Percentiles rank a stretch among this genome's conserved stretches.
Conservation (phyloP, 1,140 invertebrate genomes). For the Neelides sp. region DNA sequence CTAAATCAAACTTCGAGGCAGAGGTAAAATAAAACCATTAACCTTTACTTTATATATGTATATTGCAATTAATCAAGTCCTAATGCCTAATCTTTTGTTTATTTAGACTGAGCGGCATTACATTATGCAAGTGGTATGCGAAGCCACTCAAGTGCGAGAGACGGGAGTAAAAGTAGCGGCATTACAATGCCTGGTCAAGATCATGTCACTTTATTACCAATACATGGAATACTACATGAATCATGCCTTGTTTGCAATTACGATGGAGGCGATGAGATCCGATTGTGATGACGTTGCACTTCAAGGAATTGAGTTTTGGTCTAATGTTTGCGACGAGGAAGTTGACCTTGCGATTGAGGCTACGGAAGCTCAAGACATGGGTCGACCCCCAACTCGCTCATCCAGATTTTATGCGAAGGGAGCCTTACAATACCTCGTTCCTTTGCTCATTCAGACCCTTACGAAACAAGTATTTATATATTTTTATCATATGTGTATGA, state of each 20-base stretch:
- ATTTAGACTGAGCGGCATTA: constrained; percentile 80
- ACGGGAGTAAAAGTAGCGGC: constrained; percentile 86
- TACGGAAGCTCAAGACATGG: constrained; percentile 81
- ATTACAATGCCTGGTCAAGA: constrained; percentile 96
- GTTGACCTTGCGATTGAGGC: constrained; percentile 91
- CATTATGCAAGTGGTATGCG: constrained; percentile 99
- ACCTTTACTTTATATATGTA: too few relatives aligned
- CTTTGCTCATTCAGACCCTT: constrained; percentile 82
- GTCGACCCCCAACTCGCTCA: constrained; percentile 73
- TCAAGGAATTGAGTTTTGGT: constrained; percentile 99
- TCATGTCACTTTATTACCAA: constrained; percentile 96
- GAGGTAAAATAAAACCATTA: too few relatives aligned
- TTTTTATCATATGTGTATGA: background rate
- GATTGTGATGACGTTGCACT: constrained; percentile 89
- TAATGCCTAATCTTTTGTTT: too few relatives aligned
- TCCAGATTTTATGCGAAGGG: constrained; percentile 91
- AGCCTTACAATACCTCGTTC: constrained; percentile 86
- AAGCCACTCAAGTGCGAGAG: constrained; percentile 71
- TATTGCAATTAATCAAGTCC: too few relatives aligned
- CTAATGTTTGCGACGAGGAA: constrained; percentile 98
- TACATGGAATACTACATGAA: constrained; percentile 99
- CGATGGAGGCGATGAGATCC: constrained; percentile 95
- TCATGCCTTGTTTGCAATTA: constrained; percentile 95
- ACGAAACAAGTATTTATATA: constrained; percentile 63
- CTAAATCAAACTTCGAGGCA: constrained; percentile 94